Evolutionary conservation across 2,113 vertebrate species (phyloP).

Genomic region (Ptychochromis oligacanthus): DNA sequence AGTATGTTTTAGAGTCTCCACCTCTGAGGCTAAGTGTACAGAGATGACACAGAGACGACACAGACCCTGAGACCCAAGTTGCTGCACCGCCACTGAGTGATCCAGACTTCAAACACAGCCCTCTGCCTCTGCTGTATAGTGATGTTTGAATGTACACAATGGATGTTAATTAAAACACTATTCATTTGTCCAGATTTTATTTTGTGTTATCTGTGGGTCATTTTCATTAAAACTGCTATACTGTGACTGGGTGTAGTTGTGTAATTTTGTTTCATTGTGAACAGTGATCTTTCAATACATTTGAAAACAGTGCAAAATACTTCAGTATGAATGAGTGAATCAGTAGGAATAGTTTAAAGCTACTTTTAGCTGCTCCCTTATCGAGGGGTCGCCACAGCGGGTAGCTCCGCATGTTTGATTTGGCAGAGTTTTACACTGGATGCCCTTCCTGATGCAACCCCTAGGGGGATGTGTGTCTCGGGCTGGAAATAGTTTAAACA

Average conservation of each 20-base stretch:
- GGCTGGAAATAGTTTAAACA: conserved; percentile 2
- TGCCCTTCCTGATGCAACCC: too few species aligned
- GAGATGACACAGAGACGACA: conserved; percentile 37
- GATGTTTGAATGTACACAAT: conserved; percentile 75
- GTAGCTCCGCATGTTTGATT: too few species aligned
- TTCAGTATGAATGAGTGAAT: not conserved
- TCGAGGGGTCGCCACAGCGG: too few species aligned
- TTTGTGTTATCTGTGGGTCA: conserved; percentile 58
- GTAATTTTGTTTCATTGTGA: conserved; percentile 34
- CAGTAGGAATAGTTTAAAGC: not conserved
- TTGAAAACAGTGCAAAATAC: not conserved
- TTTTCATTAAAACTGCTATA: conserved; percentile 73
- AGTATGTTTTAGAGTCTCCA: conserved; percentile 31
- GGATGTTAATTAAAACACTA: conserved; percentile 58
- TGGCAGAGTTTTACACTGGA: too few species aligned
- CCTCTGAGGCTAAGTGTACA: conserved; percentile 29
- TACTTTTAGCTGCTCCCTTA: too few species aligned
- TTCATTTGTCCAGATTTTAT: conserved; percentile 59
- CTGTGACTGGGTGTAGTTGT: conserved; percentile 31
- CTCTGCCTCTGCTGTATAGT: conserved; percentile 62
- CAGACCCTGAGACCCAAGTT: conserved; percentile 42
- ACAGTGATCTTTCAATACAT: not conserved
- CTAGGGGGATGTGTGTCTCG: too few species aligned
- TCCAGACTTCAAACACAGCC: conserved; percentile 27
- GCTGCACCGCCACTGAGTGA: conserved; percentile 42